Evolutionary conservation across 2,888 invertebrate species (phyloP), one percentile per base, ranked within the genome.

Genomic region (Celastrina argiolus): DNA sequence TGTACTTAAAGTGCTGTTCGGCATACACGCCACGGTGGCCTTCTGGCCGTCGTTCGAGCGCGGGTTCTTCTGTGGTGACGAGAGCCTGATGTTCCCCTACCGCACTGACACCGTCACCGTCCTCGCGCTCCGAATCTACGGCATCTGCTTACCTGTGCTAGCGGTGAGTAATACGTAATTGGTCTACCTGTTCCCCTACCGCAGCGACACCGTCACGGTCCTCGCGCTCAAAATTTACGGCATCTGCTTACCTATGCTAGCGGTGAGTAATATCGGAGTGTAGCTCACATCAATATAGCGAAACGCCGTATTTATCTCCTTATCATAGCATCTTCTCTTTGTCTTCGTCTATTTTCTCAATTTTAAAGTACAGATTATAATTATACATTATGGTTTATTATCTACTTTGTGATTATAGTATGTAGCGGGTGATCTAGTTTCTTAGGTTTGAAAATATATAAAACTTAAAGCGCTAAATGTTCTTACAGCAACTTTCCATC

Each of bases 11-110:
- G 90, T 90, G 70, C 58, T 74, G 0, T 28, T 78, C 63, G 71
- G 78, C 58, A 73, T 86, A 14, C 72, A 81, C 1, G 74, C 74
- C 0, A 79, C 80, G 0, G 70, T 76, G 39, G 14, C 72, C 2
- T 67, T 82, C 10, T 85, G 85, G 87, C 81, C 88, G 73, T 95
- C 97, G 0, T 96, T 94, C 79, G 87, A 94, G 71, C 89, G 99
- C 70, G 99, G 99, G 16, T 98, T 98, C 91, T 98, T 97, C 92
- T 99, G 99, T 86, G 95, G 96, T 78, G 99, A 99, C 86, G 96
- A 97, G 80, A 95, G 95, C 70, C 93, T 99, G 31, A 94, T 93
- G 83, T 96, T 97, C 83, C 98, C 98, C 0, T 97, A 94, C 84
- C 93, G 93, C 70, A 88, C 92, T 0, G 96, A 96, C 58, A 97